These are phyloP conservation scores for Styela plicata DNA, from an alignment of 23 tunicate species.

Conservation along the genomic window DNA sequence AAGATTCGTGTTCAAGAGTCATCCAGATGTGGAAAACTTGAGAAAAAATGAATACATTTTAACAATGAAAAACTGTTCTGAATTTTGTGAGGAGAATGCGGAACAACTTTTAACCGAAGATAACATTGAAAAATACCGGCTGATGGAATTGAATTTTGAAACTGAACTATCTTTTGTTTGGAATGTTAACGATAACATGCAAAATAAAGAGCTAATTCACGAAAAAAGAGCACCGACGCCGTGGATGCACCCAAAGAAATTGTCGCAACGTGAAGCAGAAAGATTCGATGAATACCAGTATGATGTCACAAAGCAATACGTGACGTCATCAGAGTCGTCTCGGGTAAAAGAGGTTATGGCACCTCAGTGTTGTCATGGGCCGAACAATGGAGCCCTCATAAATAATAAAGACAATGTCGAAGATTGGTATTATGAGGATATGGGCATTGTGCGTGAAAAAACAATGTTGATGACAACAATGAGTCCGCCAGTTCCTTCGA, in stretches of 20 bases:
- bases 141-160: not conserved
- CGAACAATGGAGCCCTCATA: conserved; percentile 18
- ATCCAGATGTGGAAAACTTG: not conserved
- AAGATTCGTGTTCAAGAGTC: not conserved
- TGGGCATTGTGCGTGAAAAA: conserved; percentile 26
- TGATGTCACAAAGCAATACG: not conserved
- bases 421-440: not conserved
- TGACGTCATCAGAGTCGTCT: not conserved
- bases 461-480: conserved; percentile 14
- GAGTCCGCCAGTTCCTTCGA: not conserved
- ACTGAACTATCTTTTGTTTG: not conserved
- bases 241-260: not conserved
- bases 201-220: not conserved
- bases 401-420: conserved; percentile 20
- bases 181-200: not conserved
- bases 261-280: not conserved
- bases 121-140: too few species aligned
- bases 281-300: too few species aligned
- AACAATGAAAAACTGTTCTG: not conserved
- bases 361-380: conserved; percentile 29
- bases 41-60: not conserved
- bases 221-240: not conserved
- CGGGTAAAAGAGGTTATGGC: conserved; percentile 9
- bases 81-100: not conserved
- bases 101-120: not conserved